Conservation (phyloP, 2,113 vertebrate genomes). For the Passerina amoena region DNA sequence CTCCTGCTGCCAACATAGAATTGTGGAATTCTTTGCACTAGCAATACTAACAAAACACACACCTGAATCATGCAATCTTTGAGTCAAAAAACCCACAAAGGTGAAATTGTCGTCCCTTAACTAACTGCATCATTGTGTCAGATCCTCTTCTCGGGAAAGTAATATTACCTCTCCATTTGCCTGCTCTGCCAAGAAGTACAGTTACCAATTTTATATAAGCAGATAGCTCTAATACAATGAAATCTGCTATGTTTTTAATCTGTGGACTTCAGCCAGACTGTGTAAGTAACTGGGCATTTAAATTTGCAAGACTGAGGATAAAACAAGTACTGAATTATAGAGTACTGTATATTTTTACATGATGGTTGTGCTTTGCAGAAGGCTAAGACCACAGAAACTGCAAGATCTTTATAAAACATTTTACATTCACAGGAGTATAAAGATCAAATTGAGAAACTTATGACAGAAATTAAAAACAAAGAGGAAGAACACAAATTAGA, state of each 20-base stretch:
- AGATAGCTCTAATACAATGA: not conserved
- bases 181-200: not conserved
- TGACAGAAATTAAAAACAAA: constrained; percentile 72
- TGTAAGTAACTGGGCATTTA: not conserved
- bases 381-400: not conserved
- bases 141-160: not conserved
- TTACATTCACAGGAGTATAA: constrained; percentile 71
- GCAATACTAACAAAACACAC: not conserved
- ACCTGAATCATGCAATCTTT: not conserved
- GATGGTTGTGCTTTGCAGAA: not conserved
- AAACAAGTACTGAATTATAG: not conserved
- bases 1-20: not conserved
- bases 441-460: constrained; percentile 67
- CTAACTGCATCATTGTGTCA: not conserved
- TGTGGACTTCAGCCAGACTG: not conserved
- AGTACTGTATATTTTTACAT: not conserved
- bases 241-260: not conserved
- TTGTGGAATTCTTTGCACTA: not conserved
- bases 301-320: not conserved
- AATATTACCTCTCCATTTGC: not conserved
- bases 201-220: not conserved
- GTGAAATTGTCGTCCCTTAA: not conserved
- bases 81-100: not conserved
- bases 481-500: constrained; percentile 69
- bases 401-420: not conserved